Evolutionary conservation across 1,140 invertebrate genomes (phyloP).

Genomic region (Oscheius sp.): DNA sequence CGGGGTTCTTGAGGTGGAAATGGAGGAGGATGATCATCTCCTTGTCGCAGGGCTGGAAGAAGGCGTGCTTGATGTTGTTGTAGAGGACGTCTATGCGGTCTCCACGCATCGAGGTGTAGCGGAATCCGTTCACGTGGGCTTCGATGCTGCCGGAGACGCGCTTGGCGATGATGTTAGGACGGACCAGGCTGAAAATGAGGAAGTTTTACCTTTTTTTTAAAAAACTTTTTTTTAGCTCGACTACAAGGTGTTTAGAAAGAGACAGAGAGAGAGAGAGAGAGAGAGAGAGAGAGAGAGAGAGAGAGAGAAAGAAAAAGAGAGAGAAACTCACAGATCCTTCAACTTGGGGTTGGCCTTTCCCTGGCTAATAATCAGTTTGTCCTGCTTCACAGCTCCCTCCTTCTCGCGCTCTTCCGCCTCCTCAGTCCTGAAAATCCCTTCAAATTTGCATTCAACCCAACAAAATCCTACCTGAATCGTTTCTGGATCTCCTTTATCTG

Average conservation of each 20-base stretch:
- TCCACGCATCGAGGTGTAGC: constrained; percentile 93
- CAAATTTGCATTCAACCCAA: no score
- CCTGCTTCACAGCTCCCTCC: constrained; percentile 93
- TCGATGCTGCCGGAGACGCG: constrained; percentile 86
- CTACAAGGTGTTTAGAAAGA: neutral
- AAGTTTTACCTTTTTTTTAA: no score
- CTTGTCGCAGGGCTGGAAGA: constrained; percentile 98
- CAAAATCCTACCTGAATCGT: no score
- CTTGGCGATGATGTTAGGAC: constrained; percentile 96
- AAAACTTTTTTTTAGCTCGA: no score
- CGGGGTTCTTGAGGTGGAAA: constrained; percentile 97
- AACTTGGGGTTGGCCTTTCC: constrained; percentile 97
- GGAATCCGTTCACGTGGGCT: constrained; percentile 86
- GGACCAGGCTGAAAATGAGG: constrained; percentile 73
- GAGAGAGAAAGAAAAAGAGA: no score
- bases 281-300: no score
- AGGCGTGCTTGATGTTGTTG: constrained; percentile 99
- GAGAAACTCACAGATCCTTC: constrained; percentile 74
- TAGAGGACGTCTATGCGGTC: constrained; percentile 99
- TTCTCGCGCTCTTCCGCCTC: constrained; percentile 98
- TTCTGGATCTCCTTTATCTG: constrained; percentile 99
- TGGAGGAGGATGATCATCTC: constrained; percentile 99
- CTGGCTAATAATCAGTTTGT: constrained; percentile 83
- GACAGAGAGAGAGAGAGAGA: no score
- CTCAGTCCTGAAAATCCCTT: constrained; percentile 88